A percentile compares a stretch with the other conserved stretches of the same genome.
Conservation (phyloP, 2,888 invertebrate species). For the Augiades crinisus region DNA sequence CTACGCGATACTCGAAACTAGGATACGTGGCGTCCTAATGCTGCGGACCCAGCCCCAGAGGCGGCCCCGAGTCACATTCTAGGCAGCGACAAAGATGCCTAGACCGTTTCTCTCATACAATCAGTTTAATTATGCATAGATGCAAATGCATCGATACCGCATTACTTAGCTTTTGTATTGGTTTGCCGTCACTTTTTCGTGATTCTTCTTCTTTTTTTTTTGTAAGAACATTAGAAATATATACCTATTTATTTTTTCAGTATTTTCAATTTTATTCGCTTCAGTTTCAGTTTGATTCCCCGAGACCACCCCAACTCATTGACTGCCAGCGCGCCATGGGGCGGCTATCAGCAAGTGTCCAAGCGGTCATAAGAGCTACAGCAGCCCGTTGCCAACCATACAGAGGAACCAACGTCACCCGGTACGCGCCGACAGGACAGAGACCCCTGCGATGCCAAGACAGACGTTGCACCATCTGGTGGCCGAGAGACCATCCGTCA, state of each 20-base stretch:
- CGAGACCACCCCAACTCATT: slow-evolving; percentile 55
- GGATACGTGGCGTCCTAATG: slow-evolving; percentile 51
- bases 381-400: slow-evolving; percentile 62
- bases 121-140: no score
- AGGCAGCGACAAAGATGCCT: no score
- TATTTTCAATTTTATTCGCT: slow-evolving; percentile 17
- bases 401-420: slow-evolving; percentile 66
- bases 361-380: slow-evolving; percentile 61
- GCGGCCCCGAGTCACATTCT: slow-evolving; percentile 37
- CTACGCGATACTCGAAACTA: slow-evolving; percentile 60
- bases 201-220: neutral
- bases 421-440: slow-evolving; percentile 66
- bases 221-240: no score
- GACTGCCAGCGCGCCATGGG: slow-evolving; percentile 65
- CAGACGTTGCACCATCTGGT: slow-evolving; percentile 60
- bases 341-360: slow-evolving; percentile 62
- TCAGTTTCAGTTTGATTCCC: slow-evolving; percentile 70
- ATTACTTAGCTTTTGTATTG: no score
- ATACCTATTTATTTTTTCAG: no score
- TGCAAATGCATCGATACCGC: no score
- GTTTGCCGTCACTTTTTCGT: no score
- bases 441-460: slow-evolving; percentile 60
- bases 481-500: slow-evolving; percentile 60
- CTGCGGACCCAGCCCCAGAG: slow-evolving; percentile 53
- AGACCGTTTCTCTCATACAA: no score